A percentile compares a stretch with the other conserved stretches of the same genome.
Conservation (phyloP, 2,888 invertebrate species). For the Cecidostiba fungosa region DNA sequence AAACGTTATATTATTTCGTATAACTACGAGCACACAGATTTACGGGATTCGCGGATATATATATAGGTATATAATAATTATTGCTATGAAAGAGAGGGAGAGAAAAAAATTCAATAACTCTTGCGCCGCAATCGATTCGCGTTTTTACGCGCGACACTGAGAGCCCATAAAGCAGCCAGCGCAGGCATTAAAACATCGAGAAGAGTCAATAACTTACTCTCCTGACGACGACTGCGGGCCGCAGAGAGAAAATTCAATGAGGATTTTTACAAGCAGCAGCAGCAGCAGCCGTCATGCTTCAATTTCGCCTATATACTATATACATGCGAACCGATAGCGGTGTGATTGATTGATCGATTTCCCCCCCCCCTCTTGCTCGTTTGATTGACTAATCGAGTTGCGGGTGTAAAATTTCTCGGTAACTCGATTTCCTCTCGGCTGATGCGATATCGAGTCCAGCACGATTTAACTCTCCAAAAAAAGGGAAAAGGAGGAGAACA, state of each 20-base stretch:
- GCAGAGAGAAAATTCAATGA: not conserved
- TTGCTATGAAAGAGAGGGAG: no score
- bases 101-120: slow-evolving; percentile 40
- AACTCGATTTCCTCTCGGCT: not conserved
- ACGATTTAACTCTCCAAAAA: not conserved
- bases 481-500: not conserved
- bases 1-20: not conserved
- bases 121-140: not conserved
- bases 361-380: not conserved
- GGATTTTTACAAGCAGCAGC: slow-evolving; percentile 1
- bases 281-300: no score
- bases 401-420: not conserved
- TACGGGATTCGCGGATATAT: slow-evolving; percentile 6
- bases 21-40: not conserved
- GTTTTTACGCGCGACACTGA: slow-evolving; percentile 33
- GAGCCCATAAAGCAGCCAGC: slow-evolving; percentile 21
- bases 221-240: not conserved
- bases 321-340: not conserved
- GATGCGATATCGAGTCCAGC: not conserved
- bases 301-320: not conserved
- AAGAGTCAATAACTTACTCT: slow-evolving; percentile 15
- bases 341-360: not conserved
- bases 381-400: not conserved
- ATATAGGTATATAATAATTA: no score
- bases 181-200: slow-evolving; percentile 20